These are phyloP conservation scores for Argya squamiceps DNA, from an alignment of 2,797 vertebrate species.

Conservation along the genomic window DNA sequence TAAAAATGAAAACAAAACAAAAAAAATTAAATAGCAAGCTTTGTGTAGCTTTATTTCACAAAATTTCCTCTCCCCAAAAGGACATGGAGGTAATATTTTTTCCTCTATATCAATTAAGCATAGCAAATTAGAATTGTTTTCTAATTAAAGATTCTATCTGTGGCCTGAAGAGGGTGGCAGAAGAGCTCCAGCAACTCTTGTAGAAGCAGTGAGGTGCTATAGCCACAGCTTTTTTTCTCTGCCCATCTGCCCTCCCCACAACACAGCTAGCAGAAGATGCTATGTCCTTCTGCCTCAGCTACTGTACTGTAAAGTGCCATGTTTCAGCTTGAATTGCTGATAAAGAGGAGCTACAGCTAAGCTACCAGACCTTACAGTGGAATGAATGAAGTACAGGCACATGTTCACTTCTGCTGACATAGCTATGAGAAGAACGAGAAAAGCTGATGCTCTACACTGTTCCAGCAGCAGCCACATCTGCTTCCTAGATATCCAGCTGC, in stretches of 20 bases:
- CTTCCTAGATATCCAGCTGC: not conserved
- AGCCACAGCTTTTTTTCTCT: not conserved
- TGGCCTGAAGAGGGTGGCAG: not conserved
- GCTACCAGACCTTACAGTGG: not conserved
- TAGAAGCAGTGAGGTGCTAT: not conserved
- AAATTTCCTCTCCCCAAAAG: conserved; percentile 9
- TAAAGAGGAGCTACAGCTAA: not conserved
- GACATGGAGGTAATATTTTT: not conserved
- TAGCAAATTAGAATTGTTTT: not conserved
- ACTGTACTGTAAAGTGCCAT: conserved; percentile 9
- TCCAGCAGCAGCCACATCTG: not conserved
- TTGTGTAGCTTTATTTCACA: conserved; percentile 47
- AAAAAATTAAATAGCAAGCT: not conserved
- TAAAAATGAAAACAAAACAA: not conserved
- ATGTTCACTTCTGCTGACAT: not conserved
- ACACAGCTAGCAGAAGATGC: not conserved
- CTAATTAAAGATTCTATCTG: not conserved
- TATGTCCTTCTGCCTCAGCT: not conserved
- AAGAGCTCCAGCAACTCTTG: not conserved
- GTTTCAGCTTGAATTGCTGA: not conserved
- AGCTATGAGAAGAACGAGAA: not conserved
- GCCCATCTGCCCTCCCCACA: not conserved
- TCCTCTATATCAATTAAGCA: not conserved
- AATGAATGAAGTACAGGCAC: conserved; percentile 14
- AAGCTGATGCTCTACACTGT: not conserved